These are phyloP conservation scores for Dolichoris vasculosae DNA, from an alignment of 1,140 invertebrate species.

Conservation along the genomic window DNA sequence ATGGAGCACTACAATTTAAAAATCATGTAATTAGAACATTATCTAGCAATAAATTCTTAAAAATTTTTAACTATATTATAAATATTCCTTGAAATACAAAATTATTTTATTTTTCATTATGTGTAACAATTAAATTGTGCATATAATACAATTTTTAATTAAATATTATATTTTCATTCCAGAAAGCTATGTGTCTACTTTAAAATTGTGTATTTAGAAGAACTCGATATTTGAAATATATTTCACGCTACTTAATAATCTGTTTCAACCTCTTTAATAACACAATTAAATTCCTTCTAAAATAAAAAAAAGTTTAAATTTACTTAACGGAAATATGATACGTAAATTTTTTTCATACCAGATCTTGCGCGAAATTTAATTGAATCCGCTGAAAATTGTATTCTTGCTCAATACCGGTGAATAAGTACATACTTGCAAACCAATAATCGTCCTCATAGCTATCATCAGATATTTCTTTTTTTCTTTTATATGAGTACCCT, in stretches of 20 bases:
- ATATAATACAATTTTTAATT: neutral
- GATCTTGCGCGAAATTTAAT: neutral
- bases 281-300: neutral
- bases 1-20: no score
- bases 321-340: neutral
- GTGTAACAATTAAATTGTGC: no score
- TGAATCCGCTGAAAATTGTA: conserved; percentile 26
- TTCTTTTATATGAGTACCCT: conserved; percentile 50
- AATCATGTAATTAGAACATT: no score
- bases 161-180: no score
- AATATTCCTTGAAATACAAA: no score
- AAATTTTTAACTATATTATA: no score
- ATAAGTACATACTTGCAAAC: neutral
- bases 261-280: neutral
- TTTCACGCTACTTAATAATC: no score
- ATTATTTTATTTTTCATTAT: no score
- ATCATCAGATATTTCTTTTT: conserved; percentile 2
- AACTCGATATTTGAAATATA: neutral
- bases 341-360: neutral
- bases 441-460: neutral
- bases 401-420: neutral
- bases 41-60: no score
- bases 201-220: neutral
- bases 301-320: neutral
- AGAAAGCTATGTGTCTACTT: no score